A percentile compares a stretch with the other conserved stretches of the same genome.
Evolutionary conservation across 1,140 invertebrate species (phyloP).

Genomic region (Achroia grisella): DNA sequence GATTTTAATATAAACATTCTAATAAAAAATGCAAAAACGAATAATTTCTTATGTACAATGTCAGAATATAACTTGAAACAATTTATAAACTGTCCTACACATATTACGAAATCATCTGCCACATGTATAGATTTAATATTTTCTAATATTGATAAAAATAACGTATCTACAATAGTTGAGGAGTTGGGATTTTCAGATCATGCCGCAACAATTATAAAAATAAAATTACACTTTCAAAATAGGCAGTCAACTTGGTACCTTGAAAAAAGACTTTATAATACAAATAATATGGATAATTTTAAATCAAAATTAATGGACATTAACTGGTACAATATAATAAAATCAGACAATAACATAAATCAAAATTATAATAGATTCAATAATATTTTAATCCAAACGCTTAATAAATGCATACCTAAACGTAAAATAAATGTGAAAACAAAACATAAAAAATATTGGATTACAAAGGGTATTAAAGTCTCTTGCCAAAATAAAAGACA

Average conservation of each 20-base stretch:
- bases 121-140: conserved; percentile 10
- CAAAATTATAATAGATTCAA: no score
- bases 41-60: conserved; percentile 3
- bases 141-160: conserved; percentile 5
- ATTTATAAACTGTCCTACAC: conserved; percentile 7
- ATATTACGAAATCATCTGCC: not conserved
- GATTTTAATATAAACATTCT: conserved; percentile 14
- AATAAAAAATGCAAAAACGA: no score
- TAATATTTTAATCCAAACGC: conserved; percentile 5
- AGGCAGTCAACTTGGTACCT: conserved; percentile 3
- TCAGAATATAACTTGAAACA: conserved; percentile 9
- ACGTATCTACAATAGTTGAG: conserved; percentile 1
- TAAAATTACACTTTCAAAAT: not conserved
- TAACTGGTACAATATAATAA: conserved; percentile 11
- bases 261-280: conserved; percentile 14
- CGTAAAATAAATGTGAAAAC: conserved; percentile 14
- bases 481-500: no score
- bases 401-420: conserved; percentile 16
- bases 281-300: conserved; percentile 12
- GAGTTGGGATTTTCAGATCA: conserved; percentile 11
- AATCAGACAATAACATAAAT: no score
- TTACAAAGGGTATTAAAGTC: no score
- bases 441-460: conserved; percentile 11
- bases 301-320: conserved; percentile 13
- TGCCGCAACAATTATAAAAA: not conserved